phyloP scores from a whole-genome alignment of 1,140 invertebrate species.

The Galleria mellonella region DNA sequence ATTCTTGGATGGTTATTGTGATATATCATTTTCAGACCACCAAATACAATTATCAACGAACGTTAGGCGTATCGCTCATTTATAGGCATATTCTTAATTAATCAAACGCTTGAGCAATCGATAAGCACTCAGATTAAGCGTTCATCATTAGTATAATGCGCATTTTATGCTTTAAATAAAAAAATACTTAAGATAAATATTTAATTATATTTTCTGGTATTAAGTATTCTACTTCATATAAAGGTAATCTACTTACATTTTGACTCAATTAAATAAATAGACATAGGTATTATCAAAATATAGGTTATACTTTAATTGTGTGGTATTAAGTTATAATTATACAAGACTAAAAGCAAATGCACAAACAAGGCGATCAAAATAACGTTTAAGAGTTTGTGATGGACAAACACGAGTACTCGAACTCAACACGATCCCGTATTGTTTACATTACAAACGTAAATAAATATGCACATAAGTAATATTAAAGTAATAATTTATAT shows the following conservation, averaged over 20 bases:
- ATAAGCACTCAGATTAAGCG: too few relatives aligned
- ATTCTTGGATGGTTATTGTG: neutral
- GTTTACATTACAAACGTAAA: conserved; percentile 55
- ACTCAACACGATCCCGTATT: conserved; percentile 32
- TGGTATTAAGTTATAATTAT: conserved; percentile 37
- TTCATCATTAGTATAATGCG: too few relatives aligned
- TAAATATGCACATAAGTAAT: conserved; percentile 67
- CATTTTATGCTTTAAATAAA: too few relatives aligned
- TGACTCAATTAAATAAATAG: conserved; percentile 7
- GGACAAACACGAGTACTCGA: conserved; percentile 36
- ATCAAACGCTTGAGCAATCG: too few relatives aligned
- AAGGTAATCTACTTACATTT: neutral
- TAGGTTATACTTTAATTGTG: conserved; percentile 14
- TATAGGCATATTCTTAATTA: too few relatives aligned
- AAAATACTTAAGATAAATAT: too few relatives aligned
- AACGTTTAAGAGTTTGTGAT: conserved; percentile 53
- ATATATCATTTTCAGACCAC: neutral
- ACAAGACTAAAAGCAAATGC: conserved; percentile 68
- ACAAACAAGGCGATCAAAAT: conserved; percentile 51
- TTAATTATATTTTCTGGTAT: too few relatives aligned
- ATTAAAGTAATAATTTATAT: conserved; percentile 70
- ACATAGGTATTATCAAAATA: conserved; percentile 14
- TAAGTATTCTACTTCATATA: too few relatives aligned
- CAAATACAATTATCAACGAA: neutral
- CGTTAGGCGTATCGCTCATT: too few relatives aligned